These are phyloP conservation scores for Stegophylla sp. DNA, from an alignment of 2,888 invertebrate species.

Conservation along the genomic window DNA sequence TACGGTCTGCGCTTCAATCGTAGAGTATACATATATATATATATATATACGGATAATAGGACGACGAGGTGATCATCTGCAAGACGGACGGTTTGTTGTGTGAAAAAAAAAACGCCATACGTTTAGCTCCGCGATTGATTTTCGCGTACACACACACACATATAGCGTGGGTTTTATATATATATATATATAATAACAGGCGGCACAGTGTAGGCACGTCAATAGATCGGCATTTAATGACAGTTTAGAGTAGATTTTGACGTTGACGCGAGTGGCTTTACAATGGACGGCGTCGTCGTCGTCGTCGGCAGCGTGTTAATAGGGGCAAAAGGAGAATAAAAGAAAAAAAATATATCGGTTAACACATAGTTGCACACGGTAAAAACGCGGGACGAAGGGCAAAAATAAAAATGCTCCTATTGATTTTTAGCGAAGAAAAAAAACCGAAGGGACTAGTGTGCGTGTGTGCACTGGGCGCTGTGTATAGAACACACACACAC, in stretches of 20 bases:
- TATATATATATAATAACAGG: too few species aligned
- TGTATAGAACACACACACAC: too few species aligned
- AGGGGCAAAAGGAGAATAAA: constrained; percentile 9
- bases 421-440: constrained; percentile 37
- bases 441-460: neutral
- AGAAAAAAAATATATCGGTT: constrained; percentile 4
- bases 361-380: constrained; percentile 8
- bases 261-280: neutral
- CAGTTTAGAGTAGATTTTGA: constrained; percentile 10
- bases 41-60: too few species aligned
- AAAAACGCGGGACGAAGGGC: constrained; percentile 5
- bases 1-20: too few species aligned
- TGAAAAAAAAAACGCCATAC: too few species aligned
- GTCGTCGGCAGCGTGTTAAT: too few species aligned
- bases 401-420: constrained; percentile 34
- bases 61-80: too few species aligned
- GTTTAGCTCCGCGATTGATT: neutral
- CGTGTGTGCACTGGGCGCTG: too few species aligned
- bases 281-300: neutral
- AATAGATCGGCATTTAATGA: neutral
- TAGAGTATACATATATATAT: too few species aligned
- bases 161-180: neutral
- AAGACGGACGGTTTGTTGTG: too few species aligned
- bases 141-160: neutral
- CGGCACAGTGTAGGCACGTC: neutral